phyloP scores from a whole-genome alignment of 2,888 invertebrate genomes.

The Mactromeris polynyma region DNA sequence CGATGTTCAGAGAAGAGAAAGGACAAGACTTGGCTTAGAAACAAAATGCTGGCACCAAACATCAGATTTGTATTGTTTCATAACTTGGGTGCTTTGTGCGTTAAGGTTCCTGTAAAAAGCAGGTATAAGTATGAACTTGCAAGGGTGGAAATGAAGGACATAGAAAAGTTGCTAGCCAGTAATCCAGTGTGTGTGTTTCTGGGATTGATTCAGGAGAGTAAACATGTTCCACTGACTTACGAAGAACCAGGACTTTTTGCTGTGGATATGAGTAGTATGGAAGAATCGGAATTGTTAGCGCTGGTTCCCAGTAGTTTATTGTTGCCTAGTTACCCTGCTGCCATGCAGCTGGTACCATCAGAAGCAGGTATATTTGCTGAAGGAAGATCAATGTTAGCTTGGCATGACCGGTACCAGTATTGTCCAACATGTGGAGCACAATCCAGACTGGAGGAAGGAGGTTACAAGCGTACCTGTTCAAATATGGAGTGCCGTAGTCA shows the following conservation, averaged over 20 bases:
- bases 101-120: slow-evolving; percentile 57
- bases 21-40: slow-evolving; percentile 82
- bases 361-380: slow-evolving; percentile 86
- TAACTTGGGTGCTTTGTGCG: slow-evolving; percentile 77
- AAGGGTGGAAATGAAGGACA: slow-evolving; percentile 73
- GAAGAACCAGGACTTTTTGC: slow-evolving; percentile 83
- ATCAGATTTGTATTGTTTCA: slow-evolving; percentile 84
- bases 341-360: slow-evolving; percentile 78
- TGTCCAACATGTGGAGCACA: slow-evolving; percentile 87
- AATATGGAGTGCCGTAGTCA: slow-evolving; percentile 82
- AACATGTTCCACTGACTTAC: slow-evolving; percentile 51
- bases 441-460: slow-evolving; percentile 83
- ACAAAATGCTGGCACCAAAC: slow-evolving; percentile 71
- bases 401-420: slow-evolving; percentile 87
- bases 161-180: slow-evolving; percentile 71
- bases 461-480: slow-evolving; percentile 84
- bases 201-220: slow-evolving; percentile 77
- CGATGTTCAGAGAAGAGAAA: slow-evolving; percentile 84
- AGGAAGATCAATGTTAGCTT: slow-evolving; percentile 86
- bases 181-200: slow-evolving; percentile 82
- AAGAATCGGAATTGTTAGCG: slow-evolving; percentile 66
- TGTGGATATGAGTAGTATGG: slow-evolving; percentile 75
- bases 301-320: slow-evolving; percentile 71
- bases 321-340: slow-evolving; percentile 74
- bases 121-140: slow-evolving; percentile 71